Percentiles rank a stretch among this genome's conserved stretches.
Evolutionary conservation across 2,888 invertebrate genomes (phyloP).

Genomic region (Trisateles emortualis): DNA sequence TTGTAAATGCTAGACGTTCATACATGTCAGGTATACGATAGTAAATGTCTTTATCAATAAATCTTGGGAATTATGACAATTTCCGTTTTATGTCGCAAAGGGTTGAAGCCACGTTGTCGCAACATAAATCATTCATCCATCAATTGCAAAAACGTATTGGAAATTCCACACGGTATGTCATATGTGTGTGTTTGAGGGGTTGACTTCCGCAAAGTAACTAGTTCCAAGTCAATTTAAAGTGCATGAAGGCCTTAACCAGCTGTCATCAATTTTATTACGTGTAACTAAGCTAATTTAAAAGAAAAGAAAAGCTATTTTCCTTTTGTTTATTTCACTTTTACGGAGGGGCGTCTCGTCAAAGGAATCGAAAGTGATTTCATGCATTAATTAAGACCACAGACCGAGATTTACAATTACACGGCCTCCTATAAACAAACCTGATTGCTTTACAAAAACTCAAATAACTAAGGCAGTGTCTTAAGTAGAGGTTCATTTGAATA

Average conservation of each 20-base stretch:
- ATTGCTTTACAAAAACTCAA: conserved; percentile 87
- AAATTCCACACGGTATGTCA: conserved; percentile 22
- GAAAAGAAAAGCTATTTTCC: conserved; percentile 52
- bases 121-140: conserved; percentile 49
- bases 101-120: conserved; percentile 42
- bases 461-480: conserved; percentile 87
- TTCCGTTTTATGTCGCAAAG: conserved; percentile 36
- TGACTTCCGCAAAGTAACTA: conserved; percentile 14
- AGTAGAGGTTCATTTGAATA: conserved; percentile 86
- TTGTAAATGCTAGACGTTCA: conserved; percentile 54
- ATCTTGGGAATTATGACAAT: conserved; percentile 46
- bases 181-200: conserved; percentile 8
- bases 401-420: conserved; percentile 85
- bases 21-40: conserved; percentile 51
- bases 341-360: conserved; percentile 66
- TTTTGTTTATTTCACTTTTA: conserved; percentile 67
- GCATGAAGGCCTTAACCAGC: conserved; percentile 24
- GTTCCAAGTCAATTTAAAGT: conserved; percentile 34
- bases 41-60: conserved; percentile 50
- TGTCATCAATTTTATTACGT: conserved; percentile 34
- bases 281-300: conserved; percentile 55
- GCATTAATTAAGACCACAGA: conserved; percentile 84
- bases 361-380: conserved; percentile 75
- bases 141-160: conserved; percentile 46
- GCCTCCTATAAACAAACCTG: conserved; percentile 85